These are phyloP conservation scores for Boloria selene DNA, from an alignment of 2,888 invertebrate genomes.

Conservation along the genomic window DNA sequence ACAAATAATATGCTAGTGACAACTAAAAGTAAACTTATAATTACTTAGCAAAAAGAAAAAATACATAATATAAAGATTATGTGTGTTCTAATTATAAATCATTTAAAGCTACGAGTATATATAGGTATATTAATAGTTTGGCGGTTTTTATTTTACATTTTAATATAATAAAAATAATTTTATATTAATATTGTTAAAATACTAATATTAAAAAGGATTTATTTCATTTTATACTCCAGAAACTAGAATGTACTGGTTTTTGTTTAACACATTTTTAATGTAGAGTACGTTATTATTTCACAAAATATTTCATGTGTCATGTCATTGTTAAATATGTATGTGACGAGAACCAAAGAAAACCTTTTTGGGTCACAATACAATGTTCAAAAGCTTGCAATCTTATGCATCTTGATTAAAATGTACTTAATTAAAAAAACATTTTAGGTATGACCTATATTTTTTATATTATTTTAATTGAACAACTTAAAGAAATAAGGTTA, in stretches of 20 bases:
- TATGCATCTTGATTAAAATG: slow-evolving; percentile 9
- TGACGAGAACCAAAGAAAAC: slow-evolving; percentile 11
- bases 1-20: too few relatives aligned
- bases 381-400: slow-evolving; percentile 5
- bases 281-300: slow-evolving; percentile 7
- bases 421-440: background rate
- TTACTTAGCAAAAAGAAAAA: too few relatives aligned
- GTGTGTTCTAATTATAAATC: too few relatives aligned
- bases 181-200: too few relatives aligned
- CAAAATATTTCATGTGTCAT: slow-evolving; percentile 12
- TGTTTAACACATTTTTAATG: slow-evolving; percentile 7
- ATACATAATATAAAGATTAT: too few relatives aligned
- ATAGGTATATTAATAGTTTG: too few relatives aligned
- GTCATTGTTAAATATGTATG: slow-evolving; percentile 15
- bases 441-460: background rate
- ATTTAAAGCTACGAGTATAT: too few relatives aligned
- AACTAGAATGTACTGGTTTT: background rate
- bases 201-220: too few relatives aligned
- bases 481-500: background rate
- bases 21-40: too few relatives aligned
- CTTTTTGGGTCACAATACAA: slow-evolving; percentile 19
- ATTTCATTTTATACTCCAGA: background rate
- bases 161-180: too few relatives aligned
- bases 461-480: background rate
- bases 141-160: too few relatives aligned